These are phyloP conservation scores for Atrichornis clamosus DNA, from an alignment of 2,113 vertebrate genomes.

Conservation along the genomic window DNA sequence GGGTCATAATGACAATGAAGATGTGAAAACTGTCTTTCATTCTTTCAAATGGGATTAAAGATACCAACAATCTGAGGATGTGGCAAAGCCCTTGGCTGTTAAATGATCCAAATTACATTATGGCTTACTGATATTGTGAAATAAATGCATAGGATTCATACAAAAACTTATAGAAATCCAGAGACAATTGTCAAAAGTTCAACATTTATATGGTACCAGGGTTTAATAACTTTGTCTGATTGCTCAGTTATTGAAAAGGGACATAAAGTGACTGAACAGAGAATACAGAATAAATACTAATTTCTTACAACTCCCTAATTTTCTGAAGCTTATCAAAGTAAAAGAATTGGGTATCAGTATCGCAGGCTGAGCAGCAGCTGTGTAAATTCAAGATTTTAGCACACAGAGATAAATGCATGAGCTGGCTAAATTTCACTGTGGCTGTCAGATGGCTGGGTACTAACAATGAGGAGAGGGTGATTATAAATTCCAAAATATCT, in stretches of 20 bases:
- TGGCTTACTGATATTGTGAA: not conserved
- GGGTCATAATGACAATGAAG: not conserved
- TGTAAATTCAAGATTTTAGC: not conserved
- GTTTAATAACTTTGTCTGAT: not conserved
- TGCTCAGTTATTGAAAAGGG: not conserved
- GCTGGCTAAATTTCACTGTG: not conserved
- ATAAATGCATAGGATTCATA: not conserved
- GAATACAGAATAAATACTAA: not conserved
- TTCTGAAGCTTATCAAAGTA: not conserved
- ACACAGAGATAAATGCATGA: not conserved
- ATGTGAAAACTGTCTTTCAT: constrained; percentile 1
- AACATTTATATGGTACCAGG: not conserved
- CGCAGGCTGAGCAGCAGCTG: not conserved
- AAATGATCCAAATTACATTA: not conserved
- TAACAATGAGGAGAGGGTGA: not conserved
- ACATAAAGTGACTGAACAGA: not conserved
- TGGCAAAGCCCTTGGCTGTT: not conserved
- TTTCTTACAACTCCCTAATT: not conserved
- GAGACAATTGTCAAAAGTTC: not conserved
- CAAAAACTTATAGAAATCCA: not conserved
- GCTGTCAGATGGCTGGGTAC: not conserved
- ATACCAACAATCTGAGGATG: not conserved
- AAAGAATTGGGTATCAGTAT: not conserved
- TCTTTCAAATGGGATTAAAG: not conserved
- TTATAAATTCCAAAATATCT: not conserved